Percentiles rank a stretch among this genome's conserved stretches.
Evolutionary conservation across 2,113 vertebrate genomes (phyloP).

Genomic region (Willisornis vidua): DNA sequence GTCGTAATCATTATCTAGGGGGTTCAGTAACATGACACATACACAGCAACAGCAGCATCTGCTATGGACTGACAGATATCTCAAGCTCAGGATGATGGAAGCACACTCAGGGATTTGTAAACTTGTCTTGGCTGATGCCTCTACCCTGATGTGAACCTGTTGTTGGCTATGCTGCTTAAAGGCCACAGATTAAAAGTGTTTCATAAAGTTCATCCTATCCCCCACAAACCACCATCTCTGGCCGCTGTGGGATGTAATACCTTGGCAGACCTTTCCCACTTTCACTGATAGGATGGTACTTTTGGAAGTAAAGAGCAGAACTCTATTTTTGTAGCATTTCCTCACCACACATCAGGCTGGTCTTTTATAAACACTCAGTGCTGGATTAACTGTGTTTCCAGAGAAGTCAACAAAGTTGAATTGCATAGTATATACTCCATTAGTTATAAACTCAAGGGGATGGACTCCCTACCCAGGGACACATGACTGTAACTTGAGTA

Average conservation of each 20-base stretch:
- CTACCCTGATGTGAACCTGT: conserved; percentile 67
- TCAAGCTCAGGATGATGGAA: conserved; percentile 33
- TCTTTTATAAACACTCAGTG: background rate
- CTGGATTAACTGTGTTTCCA: conserved; percentile 20
- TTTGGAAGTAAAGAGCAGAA: conserved; percentile 40
- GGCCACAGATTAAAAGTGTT: conserved; percentile 62
- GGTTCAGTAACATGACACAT: conserved; percentile 67
- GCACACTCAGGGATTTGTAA: conserved; percentile 1
- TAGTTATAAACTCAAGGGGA: background rate
- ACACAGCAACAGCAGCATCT: conserved; percentile 67
- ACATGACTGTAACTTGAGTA: background rate
- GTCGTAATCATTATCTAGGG: conserved; percentile 73
- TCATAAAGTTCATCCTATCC: conserved; percentile 51
- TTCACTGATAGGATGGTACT: conserved; percentile 20
- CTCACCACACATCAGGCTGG: background rate
- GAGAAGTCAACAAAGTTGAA: background rate
- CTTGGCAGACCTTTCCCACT: conserved; percentile 20
- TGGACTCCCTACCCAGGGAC: background rate
- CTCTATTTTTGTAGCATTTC: background rate
- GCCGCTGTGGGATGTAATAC: background rate
- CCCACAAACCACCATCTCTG: background rate
- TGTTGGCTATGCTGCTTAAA: conserved; percentile 52
- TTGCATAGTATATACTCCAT: accelerated
- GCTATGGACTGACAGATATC: conserved; percentile 57
- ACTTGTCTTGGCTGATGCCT: conserved; percentile 50